Conservation (phyloP, 2,888 invertebrate species). For the Autographa gamma region DNA sequence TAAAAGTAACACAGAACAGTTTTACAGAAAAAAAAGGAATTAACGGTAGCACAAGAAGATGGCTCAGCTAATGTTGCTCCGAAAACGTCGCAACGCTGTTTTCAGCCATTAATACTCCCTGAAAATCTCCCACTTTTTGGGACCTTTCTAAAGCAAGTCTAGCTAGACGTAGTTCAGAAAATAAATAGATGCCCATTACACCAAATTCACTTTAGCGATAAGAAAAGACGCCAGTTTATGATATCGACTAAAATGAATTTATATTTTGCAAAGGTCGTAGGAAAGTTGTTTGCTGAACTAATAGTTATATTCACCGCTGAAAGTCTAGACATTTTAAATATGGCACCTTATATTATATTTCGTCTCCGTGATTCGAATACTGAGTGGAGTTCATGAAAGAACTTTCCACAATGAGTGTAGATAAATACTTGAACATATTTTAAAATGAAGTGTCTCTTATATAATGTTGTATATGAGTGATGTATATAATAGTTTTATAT, state of each 20-base stretch:
- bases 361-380: slow-evolving; percentile 4
- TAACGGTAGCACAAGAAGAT: too few relatives aligned
- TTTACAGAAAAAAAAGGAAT: too few relatives aligned
- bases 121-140: too few relatives aligned
- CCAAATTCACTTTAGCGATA: background rate
- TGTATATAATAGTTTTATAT: background rate
- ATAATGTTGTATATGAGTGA: background rate
- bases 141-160: too few relatives aligned
- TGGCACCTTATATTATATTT: background rate
- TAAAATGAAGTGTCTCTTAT: background rate
- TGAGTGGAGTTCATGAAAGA: background rate
- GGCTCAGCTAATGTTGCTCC: too few relatives aligned
- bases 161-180: too few relatives aligned
- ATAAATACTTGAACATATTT: background rate
- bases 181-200: background rate
- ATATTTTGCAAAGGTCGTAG: background rate
- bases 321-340: slow-evolving; percentile 6
- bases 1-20: too few relatives aligned
- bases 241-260: background rate
- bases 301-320: background rate
- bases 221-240: background rate
- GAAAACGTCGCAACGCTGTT: too few relatives aligned
- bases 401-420: background rate
- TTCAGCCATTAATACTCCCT: too few relatives aligned
- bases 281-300: background rate